phyloP scores from a whole-genome alignment of 2,888 invertebrate genomes.

The Lithosia quadra region DNA sequence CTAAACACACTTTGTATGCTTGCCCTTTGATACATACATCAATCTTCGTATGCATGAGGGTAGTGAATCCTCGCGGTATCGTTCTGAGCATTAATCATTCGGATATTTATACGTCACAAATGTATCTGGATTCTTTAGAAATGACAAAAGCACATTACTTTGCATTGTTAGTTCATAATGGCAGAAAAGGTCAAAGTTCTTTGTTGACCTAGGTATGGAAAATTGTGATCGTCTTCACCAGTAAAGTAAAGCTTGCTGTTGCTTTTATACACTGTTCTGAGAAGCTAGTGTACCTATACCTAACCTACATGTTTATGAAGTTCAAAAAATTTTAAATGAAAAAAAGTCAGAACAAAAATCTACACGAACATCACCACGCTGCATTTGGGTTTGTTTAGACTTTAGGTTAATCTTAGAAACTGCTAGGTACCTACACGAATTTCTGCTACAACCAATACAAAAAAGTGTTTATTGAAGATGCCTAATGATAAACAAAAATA shows the following conservation, averaged over 20 bases:
- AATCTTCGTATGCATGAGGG: constrained; percentile 29
- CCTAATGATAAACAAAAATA: too few species aligned
- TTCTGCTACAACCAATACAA: too few species aligned
- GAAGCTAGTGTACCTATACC: background rate
- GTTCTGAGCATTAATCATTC: constrained; percentile 23
- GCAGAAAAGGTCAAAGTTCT: background rate
- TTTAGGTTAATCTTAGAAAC: too few species aligned
- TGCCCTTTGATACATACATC: constrained; percentile 27
- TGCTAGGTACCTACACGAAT: too few species aligned
- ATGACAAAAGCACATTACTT: background rate
- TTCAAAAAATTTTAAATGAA: background rate
- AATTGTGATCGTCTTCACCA: too few species aligned
- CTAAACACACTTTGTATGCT: constrained; percentile 26
- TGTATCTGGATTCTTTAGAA: constrained; percentile 13
- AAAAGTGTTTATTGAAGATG: too few species aligned
- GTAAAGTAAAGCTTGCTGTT: too few species aligned
- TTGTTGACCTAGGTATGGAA: too few species aligned
- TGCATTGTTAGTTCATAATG: background rate
- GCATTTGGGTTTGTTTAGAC: too few species aligned
- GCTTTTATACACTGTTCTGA: too few species aligned
- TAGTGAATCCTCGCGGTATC: constrained; percentile 17
- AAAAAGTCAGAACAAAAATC: background rate
- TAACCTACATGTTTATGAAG: too few species aligned
- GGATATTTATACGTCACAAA: constrained; percentile 21
- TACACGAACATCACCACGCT: too few species aligned